Evolutionary conservation across 2,888 invertebrate species (phyloP), one percentile per base, ranked within the genome.

Genomic region (Podotricha telesiphe): DNA sequence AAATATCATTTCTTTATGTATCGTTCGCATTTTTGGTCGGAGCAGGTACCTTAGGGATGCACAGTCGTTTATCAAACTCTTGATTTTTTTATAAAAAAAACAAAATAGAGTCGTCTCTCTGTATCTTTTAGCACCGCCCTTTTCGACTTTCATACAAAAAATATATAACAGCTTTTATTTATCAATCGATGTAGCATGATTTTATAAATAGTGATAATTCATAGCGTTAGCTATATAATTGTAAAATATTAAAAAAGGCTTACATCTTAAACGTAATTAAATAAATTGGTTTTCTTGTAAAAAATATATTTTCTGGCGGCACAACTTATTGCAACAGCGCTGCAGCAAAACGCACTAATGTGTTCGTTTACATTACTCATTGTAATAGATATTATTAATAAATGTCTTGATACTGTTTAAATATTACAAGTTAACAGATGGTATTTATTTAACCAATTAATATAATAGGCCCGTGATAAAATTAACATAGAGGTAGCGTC

Each of bases 51-150:
- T 74, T 64, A 78, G 82, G 79, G 79, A 79, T 80, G 75, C 72
- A 72, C 72, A 76, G 79, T 84, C 88, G 87, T 91, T 91, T 85
- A 91, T 92, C 91, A 92, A 88, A 86, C 84, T 81, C 73, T 77
- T 80, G 80, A 80, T 84, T 81, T 85, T 80, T 84, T 83, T 72
- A 81, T 86, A 86, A 85, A 86, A 77, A 79, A 78, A 75, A 77
- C 80, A 76, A 82, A 89, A 91, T 89, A 89, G 85, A 91, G 89
- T 81, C 79, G 84, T 88, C 72, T 76, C 72, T 68, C 65, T 68
- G 63, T 68, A 78, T 78, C 80, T 82, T 79, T 77, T 79, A 77
- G 83, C 78, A 84, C 86, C 88, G 86, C 89, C 89, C 67, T 70
- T 66, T 65, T 66, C 45, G 51, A 19, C 28, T 51, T 66, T 47